Percentiles rank a stretch among this genome's conserved stretches.
Conservation (phyloP, 2,888 invertebrate genomes). For the Halictus quadricinctus region DNA sequence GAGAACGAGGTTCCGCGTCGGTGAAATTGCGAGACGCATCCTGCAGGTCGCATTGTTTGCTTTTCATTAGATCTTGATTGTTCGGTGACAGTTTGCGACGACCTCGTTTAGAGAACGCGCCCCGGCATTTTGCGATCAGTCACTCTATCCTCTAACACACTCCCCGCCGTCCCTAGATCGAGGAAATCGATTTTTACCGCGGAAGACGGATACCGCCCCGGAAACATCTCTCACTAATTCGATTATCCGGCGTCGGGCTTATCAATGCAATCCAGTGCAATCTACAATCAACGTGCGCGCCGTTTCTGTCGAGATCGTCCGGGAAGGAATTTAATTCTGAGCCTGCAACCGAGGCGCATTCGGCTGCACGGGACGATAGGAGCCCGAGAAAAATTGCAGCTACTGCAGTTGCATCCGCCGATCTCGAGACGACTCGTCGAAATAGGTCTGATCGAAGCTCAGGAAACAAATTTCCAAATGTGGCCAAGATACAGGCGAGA, state of each 20-base stretch:
- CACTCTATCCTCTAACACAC: neutral
- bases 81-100: conserved; percentile 22
- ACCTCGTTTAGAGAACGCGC: neutral
- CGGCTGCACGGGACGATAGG: neutral
- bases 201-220: conserved; percentile 6
- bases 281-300: conserved; percentile 37
- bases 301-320: conserved; percentile 26
- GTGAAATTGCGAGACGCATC: conserved; percentile 13
- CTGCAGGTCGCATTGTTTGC: conserved; percentile 24
- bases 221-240: conserved; percentile 21
- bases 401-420: neutral
- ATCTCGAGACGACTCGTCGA: neutral
- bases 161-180: neutral
- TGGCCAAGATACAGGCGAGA: neutral
- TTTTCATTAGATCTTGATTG: conserved; percentile 33
- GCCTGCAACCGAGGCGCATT: neutral
- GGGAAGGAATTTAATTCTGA: conserved; percentile 43
- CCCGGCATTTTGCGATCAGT: neutral
- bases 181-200: conserved; percentile 20
- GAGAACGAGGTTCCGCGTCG: conserved; percentile 7
- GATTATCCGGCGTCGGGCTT: conserved; percentile 44
- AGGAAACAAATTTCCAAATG: neutral
- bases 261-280: conserved; percentile 41
- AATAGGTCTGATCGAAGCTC: neutral
- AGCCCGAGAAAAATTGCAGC: conserved; percentile 1